Evolutionary conservation across 1,140 invertebrate species (phyloP).

Genomic region (Drosophila sp.): DNA sequence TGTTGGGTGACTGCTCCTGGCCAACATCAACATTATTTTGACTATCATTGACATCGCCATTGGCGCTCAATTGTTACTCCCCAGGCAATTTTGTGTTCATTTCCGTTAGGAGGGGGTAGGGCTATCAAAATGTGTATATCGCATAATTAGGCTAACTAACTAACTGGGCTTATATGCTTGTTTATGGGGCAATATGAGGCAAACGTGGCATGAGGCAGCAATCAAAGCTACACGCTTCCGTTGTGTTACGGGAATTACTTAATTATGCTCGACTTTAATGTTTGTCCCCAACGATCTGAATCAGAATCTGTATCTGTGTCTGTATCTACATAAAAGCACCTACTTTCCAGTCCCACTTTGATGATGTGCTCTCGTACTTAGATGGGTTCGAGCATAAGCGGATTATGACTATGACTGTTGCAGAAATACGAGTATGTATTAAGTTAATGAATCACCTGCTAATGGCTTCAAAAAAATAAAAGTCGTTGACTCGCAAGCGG

Average conservation of each 20-base stretch:
- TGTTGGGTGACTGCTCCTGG: not conserved
- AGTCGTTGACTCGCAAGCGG: constrained; percentile 8
- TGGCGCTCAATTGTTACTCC: constrained; percentile 52
- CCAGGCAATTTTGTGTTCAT: constrained; percentile 63
- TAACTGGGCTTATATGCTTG: constrained; percentile 31
- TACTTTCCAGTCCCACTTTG: not conserved
- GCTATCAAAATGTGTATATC: constrained; percentile 72
- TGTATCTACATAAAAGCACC: not conserved
- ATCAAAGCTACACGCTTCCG: constrained; percentile 67
- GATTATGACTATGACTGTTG: constrained; percentile 68
- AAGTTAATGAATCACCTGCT: constrained; percentile 67
- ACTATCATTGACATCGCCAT: constrained; percentile 57
- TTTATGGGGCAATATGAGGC: constrained; percentile 5
- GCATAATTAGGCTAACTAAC: constrained; percentile 80
- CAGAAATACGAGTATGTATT: constrained; percentile 60
- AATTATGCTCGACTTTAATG: constrained; percentile 78
- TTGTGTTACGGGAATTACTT: constrained; percentile 69
- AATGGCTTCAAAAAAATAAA: constrained; percentile 27
- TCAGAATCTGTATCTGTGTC: not conserved
- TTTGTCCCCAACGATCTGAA: constrained; percentile 35
- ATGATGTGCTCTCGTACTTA: not conserved
- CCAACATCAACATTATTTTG: constrained; percentile 30
- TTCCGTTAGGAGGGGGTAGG: constrained; percentile 38
- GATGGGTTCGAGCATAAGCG: constrained; percentile 57
- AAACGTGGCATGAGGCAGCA: constrained; percentile 25